Conservation (phyloP, 2,797 vertebrate species). For the Spinus pinus region DNA sequence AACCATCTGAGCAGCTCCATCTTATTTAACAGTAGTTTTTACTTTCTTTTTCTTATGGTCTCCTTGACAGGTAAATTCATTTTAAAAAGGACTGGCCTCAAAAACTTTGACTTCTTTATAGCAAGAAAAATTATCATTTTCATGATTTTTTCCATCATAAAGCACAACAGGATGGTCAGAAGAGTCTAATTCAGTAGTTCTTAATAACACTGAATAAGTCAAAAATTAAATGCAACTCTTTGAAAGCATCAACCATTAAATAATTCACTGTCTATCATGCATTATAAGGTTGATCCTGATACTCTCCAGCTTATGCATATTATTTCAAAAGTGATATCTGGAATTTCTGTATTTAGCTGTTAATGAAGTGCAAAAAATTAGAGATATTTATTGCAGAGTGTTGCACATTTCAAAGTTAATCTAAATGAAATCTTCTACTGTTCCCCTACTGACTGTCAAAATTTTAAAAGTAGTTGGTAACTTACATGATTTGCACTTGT, state of each 20-base stretch:
- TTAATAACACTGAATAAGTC: background rate
- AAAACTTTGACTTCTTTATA: background rate
- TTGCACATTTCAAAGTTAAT: background rate
- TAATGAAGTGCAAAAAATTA: background rate
- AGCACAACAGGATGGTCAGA: background rate
- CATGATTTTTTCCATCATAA: background rate
- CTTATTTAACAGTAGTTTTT: background rate
- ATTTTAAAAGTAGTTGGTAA: background rate
- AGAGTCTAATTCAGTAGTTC: background rate
- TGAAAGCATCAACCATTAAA: background rate
- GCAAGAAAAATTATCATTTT: background rate
- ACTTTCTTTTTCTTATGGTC: background rate
- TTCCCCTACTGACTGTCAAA: background rate
- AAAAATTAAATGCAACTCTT: background rate
- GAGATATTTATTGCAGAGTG: background rate
- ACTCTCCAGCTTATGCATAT: background rate
- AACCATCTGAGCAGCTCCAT: background rate
- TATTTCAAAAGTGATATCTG: background rate
- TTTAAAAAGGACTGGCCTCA: background rate
- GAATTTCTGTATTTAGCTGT: background rate
- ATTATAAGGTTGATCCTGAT: background rate
- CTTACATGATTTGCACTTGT: background rate
- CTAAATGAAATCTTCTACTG: background rate
- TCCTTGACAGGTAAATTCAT: background rate
- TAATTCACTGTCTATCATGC: background rate